Evolutionary conservation across 2,113 vertebrate species (phyloP).

Genomic region (Leucopternis melanops): DNA sequence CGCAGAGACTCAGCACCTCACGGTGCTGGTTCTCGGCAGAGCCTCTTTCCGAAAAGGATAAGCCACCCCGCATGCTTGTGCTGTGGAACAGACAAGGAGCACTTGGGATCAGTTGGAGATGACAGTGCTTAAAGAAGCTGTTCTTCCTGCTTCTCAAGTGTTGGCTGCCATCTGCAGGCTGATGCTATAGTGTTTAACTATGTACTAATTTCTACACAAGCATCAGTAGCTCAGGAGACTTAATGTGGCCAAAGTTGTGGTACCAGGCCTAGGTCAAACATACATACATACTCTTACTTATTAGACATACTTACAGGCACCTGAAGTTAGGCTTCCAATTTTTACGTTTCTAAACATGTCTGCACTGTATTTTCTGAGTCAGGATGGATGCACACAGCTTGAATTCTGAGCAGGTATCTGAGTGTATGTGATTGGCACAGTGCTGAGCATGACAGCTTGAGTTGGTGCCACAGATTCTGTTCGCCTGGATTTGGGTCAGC

Average conservation of each 20-base stretch:
- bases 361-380: neutral
- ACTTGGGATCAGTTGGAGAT: neutral
- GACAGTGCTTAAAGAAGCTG: neutral
- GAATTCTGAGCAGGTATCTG: neutral
- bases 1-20: no score
- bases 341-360: neutral
- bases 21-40: no score
- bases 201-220: neutral
- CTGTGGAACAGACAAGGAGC: neutral
- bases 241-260: neutral
- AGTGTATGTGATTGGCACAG: neutral
- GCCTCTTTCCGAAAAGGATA: no score
- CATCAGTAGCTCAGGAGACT: neutral
- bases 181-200: neutral
- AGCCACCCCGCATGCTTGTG: fast-evolving
- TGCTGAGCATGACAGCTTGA: neutral
- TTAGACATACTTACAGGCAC: neutral
- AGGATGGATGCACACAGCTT: neutral
- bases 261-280: neutral
- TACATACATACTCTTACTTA: neutral
- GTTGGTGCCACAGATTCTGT: neutral
- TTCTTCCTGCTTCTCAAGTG: neutral
- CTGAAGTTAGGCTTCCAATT: neutral
- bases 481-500: neutral
- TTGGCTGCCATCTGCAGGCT: neutral